Base-by-base conservation (phyloP, 2,888 invertebrate genomes). In the Luperina nickerlii region DNA sequence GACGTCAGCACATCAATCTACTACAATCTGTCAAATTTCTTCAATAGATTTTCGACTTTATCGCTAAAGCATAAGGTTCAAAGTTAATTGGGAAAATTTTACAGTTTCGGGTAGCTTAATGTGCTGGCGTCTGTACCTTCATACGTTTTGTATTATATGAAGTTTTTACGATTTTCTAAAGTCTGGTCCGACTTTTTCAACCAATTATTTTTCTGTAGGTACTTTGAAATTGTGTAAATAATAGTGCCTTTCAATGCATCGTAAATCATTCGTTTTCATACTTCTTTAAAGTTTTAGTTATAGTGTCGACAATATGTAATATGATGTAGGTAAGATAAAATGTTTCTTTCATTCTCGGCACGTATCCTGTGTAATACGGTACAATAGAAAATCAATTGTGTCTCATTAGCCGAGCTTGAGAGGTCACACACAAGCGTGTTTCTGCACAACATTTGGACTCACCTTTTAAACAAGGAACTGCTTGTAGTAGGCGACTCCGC, bases 111-210 rank as follows among this genome's bases (percentile, higher is more conserved):
- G 32, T 32, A 32, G 32, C 32, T 32, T 32, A 32, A 32, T 32
- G 32, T 32, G 32, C 32, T 32, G 32, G 32, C 32, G 32, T 32
- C 32, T 32, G 32, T 76, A 76, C 32, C 27, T 74, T 57, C 27
- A 76, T 45, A 45, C 45, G 45, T 45, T 13, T 1, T 45, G 45
- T 2, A 1, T n/a, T n/a, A n/a, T 45, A 27, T 32, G 13, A 76
- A n/a, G 11, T 51, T 68, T 63, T 74, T 27, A 67, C 7, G 57
- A 51, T 60, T 72, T 73, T 15, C 11, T 7, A 24, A 66, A 69
- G 1, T 63, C n/a, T 48, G 32, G 5, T 27, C 48, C 1, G 7
- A 68, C 1, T 62, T 73, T 60, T 32, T 11, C 1, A 27, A 20
- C 6, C n/a, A 67, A 62, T 70, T n/a, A 51, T 60, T 48, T 45